Evolutionary conservation across 2,113 vertebrate genomes (phyloP), one percentile per base, ranked within the genome.

Genomic region (Rhinichthys klamathensis): DNA sequence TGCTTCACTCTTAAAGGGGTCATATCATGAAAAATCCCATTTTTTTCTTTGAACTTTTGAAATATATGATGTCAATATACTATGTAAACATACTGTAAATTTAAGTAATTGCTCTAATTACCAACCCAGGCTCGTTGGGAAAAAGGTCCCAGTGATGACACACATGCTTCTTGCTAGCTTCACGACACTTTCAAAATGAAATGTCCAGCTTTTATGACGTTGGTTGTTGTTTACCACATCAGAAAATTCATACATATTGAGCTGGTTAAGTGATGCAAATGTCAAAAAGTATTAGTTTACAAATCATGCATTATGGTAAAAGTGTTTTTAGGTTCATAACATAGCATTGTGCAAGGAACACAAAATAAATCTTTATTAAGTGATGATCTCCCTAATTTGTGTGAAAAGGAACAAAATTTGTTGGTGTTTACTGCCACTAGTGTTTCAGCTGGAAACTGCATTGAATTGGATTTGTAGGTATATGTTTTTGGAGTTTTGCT

Each of bases 1-100:
- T 32, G 15, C 8, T 76, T 76, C 4, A 54, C 8, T 38, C 54
- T n/a, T 16, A 35, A 77, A 77, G 6, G 46, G 16, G 25, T 58
- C 16, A 63, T 63, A 18, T 65, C 12, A 63, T 21, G 8, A 41
- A 41, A 79, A 79, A 61, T n/a, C 2, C 0, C 0, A 35, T 25
- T 78, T 25, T 44, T 27, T 11, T n/a, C 32, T 35, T 77, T 78
- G 12, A 78, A 60, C 13, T 63, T 44, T 46, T 46, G n/a, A 27
- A 46, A 80, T 44, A 63, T 9, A 63, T 27, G 35, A 63, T 63
- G 38, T 16, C 23, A 44, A 44, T 60, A 44, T 78, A 12, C 54
- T 79, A 7, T 79, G 38, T 18, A 77, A 79, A 61, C 23, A 25
- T 75, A 51, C n/a, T 27, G 44, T n/a, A 27, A 51, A 46, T 79